These are phyloP conservation scores for Parazoanthus atlanticus DNA, from an alignment of 92 coral and sea anemone genomes.

Conservation along the genomic window DNA sequence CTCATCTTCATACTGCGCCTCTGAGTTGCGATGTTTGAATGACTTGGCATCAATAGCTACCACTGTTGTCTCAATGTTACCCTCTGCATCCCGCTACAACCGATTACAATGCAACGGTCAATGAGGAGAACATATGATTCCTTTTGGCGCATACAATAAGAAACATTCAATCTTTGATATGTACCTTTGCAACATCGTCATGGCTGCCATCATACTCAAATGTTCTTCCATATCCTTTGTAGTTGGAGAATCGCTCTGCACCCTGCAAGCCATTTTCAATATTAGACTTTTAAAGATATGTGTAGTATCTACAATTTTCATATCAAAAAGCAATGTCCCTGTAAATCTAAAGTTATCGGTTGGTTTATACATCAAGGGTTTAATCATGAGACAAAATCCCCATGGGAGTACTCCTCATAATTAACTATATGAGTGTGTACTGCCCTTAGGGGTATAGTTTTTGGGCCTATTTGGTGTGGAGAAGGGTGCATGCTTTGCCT, in stretches of 20 bases:
- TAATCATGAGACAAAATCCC: too few relatives aligned
- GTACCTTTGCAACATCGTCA: slow-evolving; percentile 64
- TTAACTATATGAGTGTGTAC: too few relatives aligned
- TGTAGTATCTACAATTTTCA: neutral
- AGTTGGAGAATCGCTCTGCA: slow-evolving; percentile 69
- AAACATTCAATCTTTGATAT: too few relatives aligned
- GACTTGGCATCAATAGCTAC: slow-evolving; percentile 69
- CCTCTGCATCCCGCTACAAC: slow-evolving; percentile 63
- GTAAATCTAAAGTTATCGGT: too few relatives aligned
- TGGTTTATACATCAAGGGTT: too few relatives aligned
- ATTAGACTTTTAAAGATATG: neutral
- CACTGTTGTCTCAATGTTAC: slow-evolving; percentile 66
- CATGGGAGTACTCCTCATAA: too few relatives aligned
- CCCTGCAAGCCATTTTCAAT: slow-evolving; percentile 47
- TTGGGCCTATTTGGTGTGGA: too few relatives aligned
- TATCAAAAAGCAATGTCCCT: too few relatives aligned
- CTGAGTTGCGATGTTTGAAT: slow-evolving; percentile 49
- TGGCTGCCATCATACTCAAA: slow-evolving; percentile 65
- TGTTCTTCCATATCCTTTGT: slow-evolving; percentile 56
- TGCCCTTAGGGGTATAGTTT: too few relatives aligned
- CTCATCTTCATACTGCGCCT: slow-evolving; percentile 56
- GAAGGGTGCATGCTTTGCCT: too few relatives aligned
- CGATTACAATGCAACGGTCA: neutral
- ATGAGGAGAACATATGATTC: neutral
- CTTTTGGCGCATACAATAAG: neutral